Base-by-base conservation (phyloP, 1,140 invertebrate species). In the Camponotus vicinus region DNA sequence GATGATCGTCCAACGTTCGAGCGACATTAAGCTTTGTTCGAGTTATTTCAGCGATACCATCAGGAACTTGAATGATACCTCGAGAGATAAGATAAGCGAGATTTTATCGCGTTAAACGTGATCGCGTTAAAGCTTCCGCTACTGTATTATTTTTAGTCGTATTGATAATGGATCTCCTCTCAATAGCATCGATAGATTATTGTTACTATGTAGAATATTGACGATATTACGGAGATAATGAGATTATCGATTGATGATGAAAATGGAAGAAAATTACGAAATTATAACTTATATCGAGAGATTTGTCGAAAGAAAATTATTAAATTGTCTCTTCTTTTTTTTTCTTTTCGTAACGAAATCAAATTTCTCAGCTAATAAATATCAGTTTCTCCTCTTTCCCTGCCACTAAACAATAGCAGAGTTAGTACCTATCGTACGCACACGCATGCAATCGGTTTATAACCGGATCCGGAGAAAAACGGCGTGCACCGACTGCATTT, bases 81-180 rank as follows among this genome's bases (percentile, higher is more conserved):
- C 49, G 18, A 32, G 18, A 32, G 78, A 80, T 80, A 80, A 80
- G 66, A 40, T 71, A 71, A 80, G 42, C 66, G 78, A 71, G 78
- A 80, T 80, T 11, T 49, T 80, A 80, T 69, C 77, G 63, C 21
- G 13, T 40, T 79, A 49, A 45, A 79, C 27, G 27, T 63, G 32
- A 21, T 67, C 61, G 64, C 42, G 9, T 45, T 45, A 80, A 55
- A 40, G 45, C 64, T 80, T 80, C 34, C 77, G 64, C 77, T 80
- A 45, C 27, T 49, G 27, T 27, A 49, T 45, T 80, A 80, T 80
- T 80, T 71, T 45, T 37, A 80, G 49, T 57, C 71, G 11, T 57
- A 55, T 27, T 55, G 66, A 70, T 80, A 80, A 80, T 61, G 34
- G 66, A 71, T 45, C 78, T 13, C 52, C 49, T 71, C 37, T 71